These are phyloP conservation scores for Acropora yongei DNA, from an alignment of 64 coral and sea anemone species.

Conservation along the genomic window DNA sequence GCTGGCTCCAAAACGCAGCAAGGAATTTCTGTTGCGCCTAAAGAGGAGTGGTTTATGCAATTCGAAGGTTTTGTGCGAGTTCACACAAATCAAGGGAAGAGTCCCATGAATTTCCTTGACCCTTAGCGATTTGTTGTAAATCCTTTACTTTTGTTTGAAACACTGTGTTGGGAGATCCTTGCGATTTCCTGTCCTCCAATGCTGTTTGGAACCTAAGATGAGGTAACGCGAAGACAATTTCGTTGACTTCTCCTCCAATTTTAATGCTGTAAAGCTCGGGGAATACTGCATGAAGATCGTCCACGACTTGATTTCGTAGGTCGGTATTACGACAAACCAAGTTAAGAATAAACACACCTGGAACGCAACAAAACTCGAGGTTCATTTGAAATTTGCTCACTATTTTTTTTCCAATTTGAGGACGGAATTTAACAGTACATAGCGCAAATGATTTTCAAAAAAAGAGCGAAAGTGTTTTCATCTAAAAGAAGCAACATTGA, in stretches of 20 bases:
- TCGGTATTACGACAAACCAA: conserved; percentile 67
- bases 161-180: neutral
- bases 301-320: conserved; percentile 30
- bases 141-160: neutral
- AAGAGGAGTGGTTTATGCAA: neutral
- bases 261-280: conserved; percentile 66
- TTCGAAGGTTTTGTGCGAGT: conserved; percentile 15
- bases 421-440: no score
- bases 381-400: no score
- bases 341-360: conserved; percentile 90
- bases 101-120: conserved; percentile 42
- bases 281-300: conserved; percentile 58
- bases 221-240: conserved; percentile 74
- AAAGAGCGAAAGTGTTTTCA: no score
- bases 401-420: no score
- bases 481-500: no score
- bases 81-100: conserved; percentile 28
- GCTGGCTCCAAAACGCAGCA: no score
- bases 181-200: neutral
- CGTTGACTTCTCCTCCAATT: conserved; percentile 72
- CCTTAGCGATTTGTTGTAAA: conserved; percentile 45
- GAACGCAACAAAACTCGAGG: neutral
- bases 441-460: no score
- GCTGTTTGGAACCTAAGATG: conserved; percentile 7
- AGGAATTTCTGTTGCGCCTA: no score